Evolutionary conservation across 2,797 vertebrate genomes (phyloP), one percentile per base, ranked within the genome.

Genomic region (Streptopelia turtur): DNA sequence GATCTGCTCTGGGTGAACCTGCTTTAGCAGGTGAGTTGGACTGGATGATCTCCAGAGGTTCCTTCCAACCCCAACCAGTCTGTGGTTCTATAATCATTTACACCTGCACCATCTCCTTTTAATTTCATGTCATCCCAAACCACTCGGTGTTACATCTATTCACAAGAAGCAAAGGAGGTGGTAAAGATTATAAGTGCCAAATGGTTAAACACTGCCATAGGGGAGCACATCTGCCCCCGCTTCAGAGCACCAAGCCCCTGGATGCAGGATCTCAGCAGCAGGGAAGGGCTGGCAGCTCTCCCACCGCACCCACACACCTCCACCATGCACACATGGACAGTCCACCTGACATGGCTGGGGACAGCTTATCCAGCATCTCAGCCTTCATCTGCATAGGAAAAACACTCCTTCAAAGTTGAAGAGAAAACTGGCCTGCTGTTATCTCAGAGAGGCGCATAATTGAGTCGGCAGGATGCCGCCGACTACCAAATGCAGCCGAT

Each of bases 401-500:
- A 91, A 17, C 25, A 28, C 35, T 47, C 61, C 39, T 82, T 65
- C 49, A 47, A 63, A 77, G 71, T 14, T 31, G 84, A 85, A 43
- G 64, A 50, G 87, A 83, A 91, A 88, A 68, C 35, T 16, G 6
- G 56, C 93, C 86, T 90, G 91, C 91, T 96, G 95, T 89, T 96
- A 75, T 84, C 74, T 80, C 90, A 91, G 85, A 93, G 85, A 52
- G 28, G 80, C 1, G 2, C 89, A 60, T 94, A 95, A 96, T 94
- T 91, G 95, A 94, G 87, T 60, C 93, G 30, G 95, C 83, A 2
- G 53, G 91, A 91, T 87, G 90, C 83, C 12, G 6, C 93, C 43
- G 56, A 89, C 83, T 57, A 90, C 94, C 74, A 57, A 91, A 57
- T 1, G n/a, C 77, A 94, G 95, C 94, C 97, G 95, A 96, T 93